Evolutionary conservation across 2,888 invertebrate species (phyloP), one percentile per base, ranked within the genome.

Genomic region (Rotaria magnacalcarata): DNA sequence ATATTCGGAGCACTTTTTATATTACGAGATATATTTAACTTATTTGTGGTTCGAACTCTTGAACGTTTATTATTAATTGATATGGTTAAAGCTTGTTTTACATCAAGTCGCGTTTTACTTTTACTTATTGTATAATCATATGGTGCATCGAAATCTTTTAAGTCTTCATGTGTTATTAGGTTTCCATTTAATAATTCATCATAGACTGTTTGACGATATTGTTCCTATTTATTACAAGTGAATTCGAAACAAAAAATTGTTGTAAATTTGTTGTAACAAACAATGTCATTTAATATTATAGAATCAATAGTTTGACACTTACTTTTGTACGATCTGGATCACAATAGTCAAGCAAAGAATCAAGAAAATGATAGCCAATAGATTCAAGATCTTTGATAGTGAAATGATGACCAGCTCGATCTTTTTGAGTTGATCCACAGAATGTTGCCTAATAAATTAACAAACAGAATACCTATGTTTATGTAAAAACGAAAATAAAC

Each of bases 281-380:
- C 50, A 14, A 50, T 11, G 4, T 50, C 50, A 50, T 16, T 52
- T 27, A 34, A 19, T 74, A 11, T 47, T 3, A 21, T 21, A 19
- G 47, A 74, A 8, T 2, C 19, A 21, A 74, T n/a, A 21, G n/a
- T 24, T 11, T 16, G 10, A 47, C 11, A n/a, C 87, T 86, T 89
- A 91, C 91, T 89, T 91, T 90, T 56, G 90, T 89, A 85, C 88
- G 88, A 88, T 91, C 91, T 34, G 91, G 91, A 87, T 91, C 96
- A 89, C 95, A 96, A 91, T 95, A 96, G 90, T 96, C 96, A 88
- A 96, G 92, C 52, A 96, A 92, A 0, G 96, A 96, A 92, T 96
- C 96, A 92, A 96, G 96, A 92, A 96, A 96, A 75, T 95, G 94
- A 89, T 94, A 93, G 8, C 96, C 96, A 91, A 96, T 93, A 88